These are phyloP conservation scores for Polymixis flavicincta DNA, from an alignment of 2,888 invertebrate species.

Conservation along the genomic window DNA sequence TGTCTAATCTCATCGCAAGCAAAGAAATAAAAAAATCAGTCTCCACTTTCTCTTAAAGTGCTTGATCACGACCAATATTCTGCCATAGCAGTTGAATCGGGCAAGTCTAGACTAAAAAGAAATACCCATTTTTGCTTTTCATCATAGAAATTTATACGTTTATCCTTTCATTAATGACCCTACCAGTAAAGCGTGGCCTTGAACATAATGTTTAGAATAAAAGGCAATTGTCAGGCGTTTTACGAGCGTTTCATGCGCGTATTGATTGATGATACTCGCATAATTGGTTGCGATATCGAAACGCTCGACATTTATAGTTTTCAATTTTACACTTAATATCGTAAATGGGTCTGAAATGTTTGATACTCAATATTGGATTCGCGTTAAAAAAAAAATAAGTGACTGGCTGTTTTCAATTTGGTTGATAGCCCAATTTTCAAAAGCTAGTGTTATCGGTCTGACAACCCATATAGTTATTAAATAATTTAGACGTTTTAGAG, in stretches of 20 bases:
- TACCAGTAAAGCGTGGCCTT: constrained; percentile 3
- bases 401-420: not conserved
- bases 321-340: constrained; percentile 43
- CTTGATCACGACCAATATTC: not conserved
- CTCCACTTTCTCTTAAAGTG: not conserved
- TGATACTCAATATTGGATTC: not conserved
- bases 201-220: constrained; percentile 42
- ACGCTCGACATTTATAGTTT: constrained; percentile 53
- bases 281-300: constrained; percentile 53
- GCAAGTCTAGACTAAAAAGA: not conserved
- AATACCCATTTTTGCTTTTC: not conserved
- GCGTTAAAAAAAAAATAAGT: not conserved
- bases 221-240: constrained; percentile 47
- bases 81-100: not conserved
- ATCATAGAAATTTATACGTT: not conserved
- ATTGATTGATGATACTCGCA: constrained; percentile 52
- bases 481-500: not conserved
- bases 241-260: constrained; percentile 50
- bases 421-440: not conserved
- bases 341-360: constrained; percentile 10
- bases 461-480: not conserved
- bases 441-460: not conserved
- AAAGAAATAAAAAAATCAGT: not conserved
- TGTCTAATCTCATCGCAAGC: not conserved
- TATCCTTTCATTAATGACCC: constrained; percentile 23